phyloP scores from a whole-genome alignment of 2,113 vertebrate genomes.

The Apaloderma vittatum region DNA sequence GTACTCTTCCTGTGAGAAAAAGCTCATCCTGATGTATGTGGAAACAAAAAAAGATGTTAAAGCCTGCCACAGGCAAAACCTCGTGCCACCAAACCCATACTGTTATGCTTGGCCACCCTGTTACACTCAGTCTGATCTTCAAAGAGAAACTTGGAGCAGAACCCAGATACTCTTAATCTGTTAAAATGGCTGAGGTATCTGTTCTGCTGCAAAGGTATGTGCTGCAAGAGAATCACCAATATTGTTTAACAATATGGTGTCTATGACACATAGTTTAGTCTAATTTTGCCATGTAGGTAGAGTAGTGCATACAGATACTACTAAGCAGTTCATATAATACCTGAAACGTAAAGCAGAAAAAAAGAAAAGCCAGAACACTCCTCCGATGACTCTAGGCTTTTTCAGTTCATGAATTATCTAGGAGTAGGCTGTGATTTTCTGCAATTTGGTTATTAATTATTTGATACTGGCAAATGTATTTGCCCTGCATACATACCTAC shows the following conservation, averaged over 20 bases:
- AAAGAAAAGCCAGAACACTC: background rate
- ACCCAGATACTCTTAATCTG: background rate
- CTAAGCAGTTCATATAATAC: background rate
- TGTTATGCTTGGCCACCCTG: background rate
- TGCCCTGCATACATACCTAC: background rate
- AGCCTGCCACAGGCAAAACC: background rate
- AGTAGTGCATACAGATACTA: background rate
- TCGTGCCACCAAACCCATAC: background rate
- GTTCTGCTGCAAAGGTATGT: background rate
- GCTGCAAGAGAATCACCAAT: background rate
- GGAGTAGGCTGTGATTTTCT: background rate
- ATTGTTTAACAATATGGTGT: background rate
- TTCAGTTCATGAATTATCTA: background rate
- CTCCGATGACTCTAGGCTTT: background rate
- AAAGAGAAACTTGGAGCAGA: background rate
- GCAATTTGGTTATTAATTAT: background rate
- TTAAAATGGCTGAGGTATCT: background rate
- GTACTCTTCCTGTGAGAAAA: background rate
- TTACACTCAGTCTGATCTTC: background rate
- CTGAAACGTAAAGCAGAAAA: conserved; percentile 18
- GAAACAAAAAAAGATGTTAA: background rate
- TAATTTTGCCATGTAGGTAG: conserved; percentile 32
- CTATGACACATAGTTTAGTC: conserved; percentile 36
- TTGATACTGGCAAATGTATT: background rate
- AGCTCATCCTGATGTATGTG: background rate